phyloP scores from a whole-genome alignment of 2,888 invertebrate genomes.

The Globia sparganii region DNA sequence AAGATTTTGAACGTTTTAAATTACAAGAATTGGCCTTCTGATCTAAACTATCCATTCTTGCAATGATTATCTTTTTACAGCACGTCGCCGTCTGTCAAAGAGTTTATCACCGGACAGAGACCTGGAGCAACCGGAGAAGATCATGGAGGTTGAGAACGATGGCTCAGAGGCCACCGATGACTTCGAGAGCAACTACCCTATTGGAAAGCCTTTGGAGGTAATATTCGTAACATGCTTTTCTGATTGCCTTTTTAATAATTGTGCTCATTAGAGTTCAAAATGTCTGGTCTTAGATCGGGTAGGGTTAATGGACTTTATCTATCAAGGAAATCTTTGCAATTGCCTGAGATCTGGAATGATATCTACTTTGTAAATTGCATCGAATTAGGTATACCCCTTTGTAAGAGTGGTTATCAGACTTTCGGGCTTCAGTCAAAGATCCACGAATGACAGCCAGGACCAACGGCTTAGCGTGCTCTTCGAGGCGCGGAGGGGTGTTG shows the following conservation, averaged over 20 bases:
- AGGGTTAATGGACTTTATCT: background rate
- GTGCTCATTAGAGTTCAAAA: background rate
- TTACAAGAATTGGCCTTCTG: too few relatives aligned
- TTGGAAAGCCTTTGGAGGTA: constrained; percentile 96
- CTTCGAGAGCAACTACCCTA: constrained; percentile 91
- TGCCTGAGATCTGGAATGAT: too few relatives aligned
- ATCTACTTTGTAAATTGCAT: too few relatives aligned
- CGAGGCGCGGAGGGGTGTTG: too few relatives aligned
- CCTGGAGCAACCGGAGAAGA: constrained; percentile 81
- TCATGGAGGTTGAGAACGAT: constrained; percentile 45
- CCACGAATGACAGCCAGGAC: too few relatives aligned
- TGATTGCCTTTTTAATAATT: background rate
- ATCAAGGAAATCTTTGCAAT: background rate
- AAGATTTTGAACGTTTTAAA: too few relatives aligned
- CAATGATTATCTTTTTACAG: constrained; percentile 67
- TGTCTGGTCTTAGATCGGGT: background rate
- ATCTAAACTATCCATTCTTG: background rate
- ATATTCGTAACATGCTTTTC: background rate
- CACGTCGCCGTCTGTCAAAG: constrained; percentile 86
- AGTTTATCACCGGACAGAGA: constrained; percentile 89
- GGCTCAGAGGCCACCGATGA: constrained; percentile 60
- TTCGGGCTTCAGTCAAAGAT: too few relatives aligned
- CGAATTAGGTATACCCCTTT: too few relatives aligned
- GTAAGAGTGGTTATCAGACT: too few relatives aligned
- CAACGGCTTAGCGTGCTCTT: too few relatives aligned